These are phyloP conservation scores for Halocynthia aurantium DNA, from an alignment of 23 tunicate species.

Conservation along the genomic window DNA sequence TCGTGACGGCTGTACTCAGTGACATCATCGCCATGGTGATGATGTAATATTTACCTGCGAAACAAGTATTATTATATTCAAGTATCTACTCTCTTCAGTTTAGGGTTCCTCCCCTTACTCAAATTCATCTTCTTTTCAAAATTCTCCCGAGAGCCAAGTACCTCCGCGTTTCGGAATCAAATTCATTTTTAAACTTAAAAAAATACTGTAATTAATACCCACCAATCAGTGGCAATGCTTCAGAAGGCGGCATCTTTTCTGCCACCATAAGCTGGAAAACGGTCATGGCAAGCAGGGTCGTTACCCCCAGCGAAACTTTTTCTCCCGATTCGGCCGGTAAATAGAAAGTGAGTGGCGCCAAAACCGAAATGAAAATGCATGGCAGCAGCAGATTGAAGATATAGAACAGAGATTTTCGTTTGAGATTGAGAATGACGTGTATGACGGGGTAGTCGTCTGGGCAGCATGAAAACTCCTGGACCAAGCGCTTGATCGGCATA, in stretches of 20 bases:
- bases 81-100: too few species aligned
- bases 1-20: slow-evolving; percentile 8
- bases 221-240: slow-evolving; percentile 26
- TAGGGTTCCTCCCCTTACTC: too few species aligned
- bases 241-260: slow-evolving; percentile 23
- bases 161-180: too few species aligned
- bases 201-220: neutral
- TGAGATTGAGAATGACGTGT: neutral
- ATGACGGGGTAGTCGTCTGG: slow-evolving; percentile 6
- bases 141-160: too few species aligned
- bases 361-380: slow-evolving; percentile 15
- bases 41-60: slow-evolving; percentile 23
- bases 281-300: slow-evolving; percentile 19
- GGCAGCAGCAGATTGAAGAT: slow-evolving; percentile 13
- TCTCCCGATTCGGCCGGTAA: slow-evolving; percentile 26
- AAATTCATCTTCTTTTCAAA: too few species aligned
- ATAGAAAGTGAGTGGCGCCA: slow-evolving; percentile 18
- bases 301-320: slow-evolving; percentile 18
- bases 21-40: slow-evolving; percentile 28
- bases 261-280: slow-evolving; percentile 24
- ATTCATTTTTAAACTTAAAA: neutral
- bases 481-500: neutral
- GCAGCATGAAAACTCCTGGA: neutral
- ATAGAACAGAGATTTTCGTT: slow-evolving; percentile 14
- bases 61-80: neutral